Evolutionary conservation across 2,888 invertebrate species (phyloP).

Genomic region (Heliconius ismenius): DNA sequence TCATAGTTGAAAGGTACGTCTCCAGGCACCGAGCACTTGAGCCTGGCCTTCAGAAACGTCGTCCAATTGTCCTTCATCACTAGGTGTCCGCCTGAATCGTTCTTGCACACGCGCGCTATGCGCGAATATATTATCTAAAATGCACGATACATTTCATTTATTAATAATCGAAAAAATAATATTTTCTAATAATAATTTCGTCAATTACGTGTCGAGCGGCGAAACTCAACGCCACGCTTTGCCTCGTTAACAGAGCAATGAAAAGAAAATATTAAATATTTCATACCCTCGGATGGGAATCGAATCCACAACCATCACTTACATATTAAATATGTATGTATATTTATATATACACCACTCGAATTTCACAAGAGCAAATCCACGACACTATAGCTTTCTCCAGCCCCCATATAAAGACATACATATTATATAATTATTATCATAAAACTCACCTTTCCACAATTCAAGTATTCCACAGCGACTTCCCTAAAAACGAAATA

Average conservation of each 20-base stretch:
- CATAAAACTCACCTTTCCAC: slow-evolving; percentile 87
- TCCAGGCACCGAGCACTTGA: slow-evolving; percentile 92
- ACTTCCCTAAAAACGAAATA: slow-evolving; percentile 95
- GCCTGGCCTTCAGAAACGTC: slow-evolving; percentile 92
- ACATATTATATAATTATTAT: neutral
- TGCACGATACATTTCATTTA: neutral
- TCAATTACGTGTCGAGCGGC: too few species aligned
- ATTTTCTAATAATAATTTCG: too few species aligned
- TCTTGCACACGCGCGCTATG: slow-evolving; percentile 95
- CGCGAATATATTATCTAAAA: slow-evolving; percentile 92
- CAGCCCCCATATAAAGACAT: neutral
- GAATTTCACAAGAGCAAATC: neutral
- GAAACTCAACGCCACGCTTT: too few species aligned
- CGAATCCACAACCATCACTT: too few species aligned
- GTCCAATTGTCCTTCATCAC: slow-evolving; percentile 93
- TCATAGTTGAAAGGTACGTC: slow-evolving; percentile 94
- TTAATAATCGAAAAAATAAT: neutral
- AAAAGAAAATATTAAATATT: too few species aligned
- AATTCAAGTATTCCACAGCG: slow-evolving; percentile 95
- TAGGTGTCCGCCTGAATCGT: slow-evolving; percentile 90
- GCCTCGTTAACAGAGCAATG: too few species aligned
- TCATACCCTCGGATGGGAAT: too few species aligned
- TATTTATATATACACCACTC: neutral
- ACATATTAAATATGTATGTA: too few species aligned
- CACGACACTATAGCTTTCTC: neutral